A percentile compares a stretch with the other conserved stretches of the same genome.
Evolutionary conservation across 2,113 vertebrate species (phyloP).

Genomic region (Triplophysa dalaica): DNA sequence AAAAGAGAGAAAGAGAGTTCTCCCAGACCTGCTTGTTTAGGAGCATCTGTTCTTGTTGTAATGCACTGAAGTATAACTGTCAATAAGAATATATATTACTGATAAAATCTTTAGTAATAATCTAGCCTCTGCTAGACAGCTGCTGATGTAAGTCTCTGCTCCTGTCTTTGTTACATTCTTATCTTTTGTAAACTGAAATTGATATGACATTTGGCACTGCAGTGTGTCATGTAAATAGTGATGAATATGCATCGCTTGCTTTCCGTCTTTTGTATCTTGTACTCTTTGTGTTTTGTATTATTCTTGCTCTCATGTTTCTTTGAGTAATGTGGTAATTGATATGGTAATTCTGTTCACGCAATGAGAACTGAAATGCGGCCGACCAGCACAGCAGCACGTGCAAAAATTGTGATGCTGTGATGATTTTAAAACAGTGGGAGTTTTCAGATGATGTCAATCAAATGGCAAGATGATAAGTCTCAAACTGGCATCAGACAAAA

Average conservation of each 20-base stretch:
- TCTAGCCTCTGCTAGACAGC: constrained; percentile 22
- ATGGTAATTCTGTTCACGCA: constrained; percentile 26
- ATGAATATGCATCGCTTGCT: not conserved
- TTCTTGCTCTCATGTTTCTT: not conserved
- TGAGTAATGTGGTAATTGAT: constrained; percentile 27
- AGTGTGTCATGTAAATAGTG: not conserved
- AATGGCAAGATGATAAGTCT: not conserved
- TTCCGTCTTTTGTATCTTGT: not conserved
- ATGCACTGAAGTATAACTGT: constrained; percentile 24
- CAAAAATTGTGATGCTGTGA: not conserved
- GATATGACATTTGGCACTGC: constrained; percentile 6
- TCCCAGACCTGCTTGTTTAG: constrained; percentile 23
- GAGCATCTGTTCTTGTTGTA: constrained; percentile 34
- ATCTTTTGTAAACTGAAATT: constrained; percentile 12
- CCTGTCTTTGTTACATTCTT: constrained; percentile 19
- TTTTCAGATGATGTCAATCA: not conserved
- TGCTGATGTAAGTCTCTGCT: not conserved
- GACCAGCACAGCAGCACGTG: not conserved
- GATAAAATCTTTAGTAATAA: constrained; percentile 4
- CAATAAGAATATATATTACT: constrained; percentile 21
- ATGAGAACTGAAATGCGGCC: not conserved
- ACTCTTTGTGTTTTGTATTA: not conserved
- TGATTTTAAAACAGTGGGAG: not conserved
- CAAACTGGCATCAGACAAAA: too few relatives aligned
- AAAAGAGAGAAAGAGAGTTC: not conserved